Evolutionary conservation across 2,113 vertebrate species (phyloP).

Genomic region (Ceuthmochares aereus): DNA sequence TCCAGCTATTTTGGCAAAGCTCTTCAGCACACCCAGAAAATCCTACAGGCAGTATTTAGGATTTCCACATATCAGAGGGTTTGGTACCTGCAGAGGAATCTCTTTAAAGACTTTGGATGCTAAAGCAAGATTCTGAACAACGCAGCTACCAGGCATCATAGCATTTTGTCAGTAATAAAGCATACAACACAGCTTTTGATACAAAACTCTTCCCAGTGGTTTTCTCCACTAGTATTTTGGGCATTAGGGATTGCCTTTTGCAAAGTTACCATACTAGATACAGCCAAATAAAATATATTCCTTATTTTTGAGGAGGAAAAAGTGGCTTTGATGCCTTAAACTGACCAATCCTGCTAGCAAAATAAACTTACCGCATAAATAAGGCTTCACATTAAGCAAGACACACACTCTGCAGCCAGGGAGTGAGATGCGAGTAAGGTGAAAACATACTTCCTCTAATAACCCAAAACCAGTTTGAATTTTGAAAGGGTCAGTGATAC

Average conservation of each 20-base stretch:
- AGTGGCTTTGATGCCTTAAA: constrained; percentile 27
- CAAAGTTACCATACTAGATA: neutral
- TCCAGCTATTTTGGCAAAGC: neutral
- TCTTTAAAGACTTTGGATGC: neutral
- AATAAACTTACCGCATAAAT: neutral
- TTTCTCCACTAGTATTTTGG: neutral
- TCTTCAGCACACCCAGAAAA: neutral
- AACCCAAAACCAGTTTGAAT: neutral
- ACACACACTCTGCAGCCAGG: neutral
- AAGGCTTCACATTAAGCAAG: neutral
- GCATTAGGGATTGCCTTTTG: neutral
- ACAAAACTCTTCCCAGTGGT: neutral
- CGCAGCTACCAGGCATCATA: neutral
- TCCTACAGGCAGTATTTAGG: neutral
- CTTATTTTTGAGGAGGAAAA: neutral
- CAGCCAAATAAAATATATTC: neutral
- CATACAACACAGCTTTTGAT: neutral
- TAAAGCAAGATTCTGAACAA: neutral
- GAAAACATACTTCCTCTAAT: neutral
- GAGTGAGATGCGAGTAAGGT: neutral
- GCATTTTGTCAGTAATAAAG: neutral
- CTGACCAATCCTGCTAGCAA: neutral
- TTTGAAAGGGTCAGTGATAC: neutral
- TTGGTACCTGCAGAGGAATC: neutral
- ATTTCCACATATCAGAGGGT: neutral